Conservation (phyloP, 2,888 invertebrate species). For the Zeuzera pyrina region DNA sequence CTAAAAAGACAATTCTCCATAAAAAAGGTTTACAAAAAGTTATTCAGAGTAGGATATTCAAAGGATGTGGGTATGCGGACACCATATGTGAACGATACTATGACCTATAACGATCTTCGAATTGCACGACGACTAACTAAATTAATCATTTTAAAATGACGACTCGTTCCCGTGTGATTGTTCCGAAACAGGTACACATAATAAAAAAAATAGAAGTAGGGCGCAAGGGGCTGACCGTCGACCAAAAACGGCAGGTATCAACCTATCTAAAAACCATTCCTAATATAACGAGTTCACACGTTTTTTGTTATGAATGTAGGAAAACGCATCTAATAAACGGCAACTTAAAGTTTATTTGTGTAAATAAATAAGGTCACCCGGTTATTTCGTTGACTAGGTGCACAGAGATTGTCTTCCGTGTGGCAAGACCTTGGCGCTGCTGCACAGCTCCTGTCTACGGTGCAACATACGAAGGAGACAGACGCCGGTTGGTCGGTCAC, state of each 20-base stretch:
- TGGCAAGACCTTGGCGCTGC: constrained; percentile 46
- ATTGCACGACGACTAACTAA: no score
- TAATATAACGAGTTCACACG: constrained; percentile 43
- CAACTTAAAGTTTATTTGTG: no score
- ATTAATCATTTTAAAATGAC: constrained; percentile 9
- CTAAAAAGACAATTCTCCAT: no score
- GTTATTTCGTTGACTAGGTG: constrained; percentile 38
- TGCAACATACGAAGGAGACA: constrained; percentile 10
- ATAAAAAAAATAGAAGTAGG: constrained; percentile 42
- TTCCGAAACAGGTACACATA: constrained; percentile 44
- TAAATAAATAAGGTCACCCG: constrained; percentile 48
- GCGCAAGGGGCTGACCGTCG: constrained; percentile 38
- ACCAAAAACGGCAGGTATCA: constrained; percentile 49
- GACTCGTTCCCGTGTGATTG: constrained; percentile 57
- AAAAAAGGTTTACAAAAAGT: no score
- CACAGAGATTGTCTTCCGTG: constrained; percentile 67
- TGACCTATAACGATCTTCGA: no score
- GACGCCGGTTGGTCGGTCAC: constrained; percentile 20
- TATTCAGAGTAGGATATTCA: no score
- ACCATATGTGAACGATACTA: no score
- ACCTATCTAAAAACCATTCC: constrained; percentile 38
- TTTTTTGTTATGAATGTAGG: constrained; percentile 26
- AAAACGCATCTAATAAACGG: no score
- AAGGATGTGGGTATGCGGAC: no score
- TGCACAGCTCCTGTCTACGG: constrained; percentile 14